A percentile compares a stretch with the other conserved stretches of the same genome.
Conservation (phyloP, 1,140 invertebrate species). For the Chrysopa pallens region DNA sequence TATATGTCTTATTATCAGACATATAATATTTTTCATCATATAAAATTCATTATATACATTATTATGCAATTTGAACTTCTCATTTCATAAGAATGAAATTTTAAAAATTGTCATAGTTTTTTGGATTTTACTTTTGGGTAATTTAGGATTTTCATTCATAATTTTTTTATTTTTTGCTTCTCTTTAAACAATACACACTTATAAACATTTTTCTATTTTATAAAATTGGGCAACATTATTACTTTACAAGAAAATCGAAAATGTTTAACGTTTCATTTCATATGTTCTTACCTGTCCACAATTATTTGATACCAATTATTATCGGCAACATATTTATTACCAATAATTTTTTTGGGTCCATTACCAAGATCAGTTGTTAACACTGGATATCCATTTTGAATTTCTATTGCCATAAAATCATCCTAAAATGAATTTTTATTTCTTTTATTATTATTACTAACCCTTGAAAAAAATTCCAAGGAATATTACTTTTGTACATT, state of each 20-base stretch:
- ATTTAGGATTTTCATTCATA: no score
- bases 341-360: conserved; percentile 54
- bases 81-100: no score
- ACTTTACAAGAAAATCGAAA: not conserved
- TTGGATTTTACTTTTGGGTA: no score
- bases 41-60: no score
- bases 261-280: conserved; percentile 15
- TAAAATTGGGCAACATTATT: not conserved
- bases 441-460: no score
- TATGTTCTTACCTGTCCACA: conserved; percentile 50
- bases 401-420: conserved; percentile 85
- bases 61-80: no score
- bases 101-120: no score
- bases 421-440: conserved; percentile 30
- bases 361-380: conserved; percentile 78
- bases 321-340: conserved; percentile 60
- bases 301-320: conserved; percentile 81
- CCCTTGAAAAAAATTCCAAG: no score
- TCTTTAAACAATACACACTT: not conserved
- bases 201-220: not conserved
- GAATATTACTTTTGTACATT: no score
- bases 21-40: no score
- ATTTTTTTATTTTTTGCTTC: not conserved
- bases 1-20: no score
- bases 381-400: conserved; percentile 73